Evolutionary conservation across 2,113 vertebrate genomes (phyloP).

Genomic region (Nematolebias whitei): DNA sequence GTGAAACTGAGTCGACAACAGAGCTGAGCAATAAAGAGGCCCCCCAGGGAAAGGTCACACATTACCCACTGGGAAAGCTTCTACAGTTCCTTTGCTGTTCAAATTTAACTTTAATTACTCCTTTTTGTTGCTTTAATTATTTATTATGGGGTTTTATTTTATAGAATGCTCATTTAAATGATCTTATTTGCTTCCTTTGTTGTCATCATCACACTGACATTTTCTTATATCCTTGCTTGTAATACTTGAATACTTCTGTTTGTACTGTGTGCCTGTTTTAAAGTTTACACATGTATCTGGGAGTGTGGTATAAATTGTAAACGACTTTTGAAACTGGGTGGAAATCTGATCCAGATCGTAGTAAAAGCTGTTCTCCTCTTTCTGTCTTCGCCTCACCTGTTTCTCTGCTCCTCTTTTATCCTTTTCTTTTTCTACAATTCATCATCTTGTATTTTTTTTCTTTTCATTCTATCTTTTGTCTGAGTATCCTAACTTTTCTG

Average conservation of each 20-base stretch:
- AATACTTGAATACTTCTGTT: neutral
- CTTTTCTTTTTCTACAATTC: neutral
- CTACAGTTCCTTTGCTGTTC: neutral
- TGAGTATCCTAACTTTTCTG: neutral
- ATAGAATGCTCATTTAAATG: neutral
- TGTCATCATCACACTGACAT: no score
- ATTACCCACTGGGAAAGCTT: constrained; percentile 40
- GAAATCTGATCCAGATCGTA: constrained; percentile 68
- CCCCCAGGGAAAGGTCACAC: constrained; percentile 30
- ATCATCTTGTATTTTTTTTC: neutral
- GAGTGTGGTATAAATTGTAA: constrained; percentile 39
- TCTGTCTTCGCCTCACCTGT: constrained; percentile 24
- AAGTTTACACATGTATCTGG: constrained; percentile 22
- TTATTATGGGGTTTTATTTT: neutral
- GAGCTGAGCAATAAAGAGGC: constrained; percentile 40
- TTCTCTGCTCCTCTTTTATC: neutral
- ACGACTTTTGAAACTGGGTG: constrained; percentile 57
- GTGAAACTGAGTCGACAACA: constrained; percentile 47
- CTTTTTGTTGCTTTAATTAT: constrained; percentile 2
- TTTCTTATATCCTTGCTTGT: no score
- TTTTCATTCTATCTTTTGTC: neutral
- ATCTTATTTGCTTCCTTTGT: no score
- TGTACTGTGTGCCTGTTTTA: constrained; percentile 1
- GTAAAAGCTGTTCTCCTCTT: constrained; percentile 34
- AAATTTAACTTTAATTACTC: neutral